Conservation (phyloP, 2,113 vertebrate genomes). For the Cromileptes altivelis region DNA sequence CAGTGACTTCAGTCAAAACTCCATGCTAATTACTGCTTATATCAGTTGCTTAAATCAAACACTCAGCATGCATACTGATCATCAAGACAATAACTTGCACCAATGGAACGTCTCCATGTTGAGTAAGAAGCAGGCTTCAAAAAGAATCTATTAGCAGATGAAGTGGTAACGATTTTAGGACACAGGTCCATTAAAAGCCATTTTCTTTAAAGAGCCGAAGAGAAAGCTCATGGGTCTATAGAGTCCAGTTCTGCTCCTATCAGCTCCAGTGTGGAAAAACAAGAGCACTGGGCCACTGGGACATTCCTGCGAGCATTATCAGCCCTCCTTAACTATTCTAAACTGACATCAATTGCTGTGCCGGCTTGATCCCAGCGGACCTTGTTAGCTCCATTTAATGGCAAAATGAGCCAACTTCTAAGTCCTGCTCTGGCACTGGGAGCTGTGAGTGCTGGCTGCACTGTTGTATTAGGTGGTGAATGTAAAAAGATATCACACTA, state of each 20-base stretch:
- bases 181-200: slow-evolving; percentile 66
- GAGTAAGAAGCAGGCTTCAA: slow-evolving; percentile 60
- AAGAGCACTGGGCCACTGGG: slow-evolving; percentile 68
- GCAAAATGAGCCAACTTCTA: slow-evolving; percentile 73
- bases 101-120: slow-evolving; percentile 26
- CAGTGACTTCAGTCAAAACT: slow-evolving; percentile 15
- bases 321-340: slow-evolving; percentile 76
- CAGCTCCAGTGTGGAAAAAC: slow-evolving; percentile 53
- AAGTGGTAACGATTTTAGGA: slow-evolving; percentile 69
- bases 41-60: slow-evolving; percentile 48
- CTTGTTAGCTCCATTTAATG: slow-evolving; percentile 81
- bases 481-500: slow-evolving; percentile 68
- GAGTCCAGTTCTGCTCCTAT: slow-evolving; percentile 65
- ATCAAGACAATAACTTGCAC: slow-evolving; percentile 41
- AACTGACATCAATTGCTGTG: slow-evolving; percentile 76
- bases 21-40: slow-evolving; percentile 24
- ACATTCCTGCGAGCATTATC: slow-evolving; percentile 70
- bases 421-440: slow-evolving; percentile 60
- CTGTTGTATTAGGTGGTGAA: slow-evolving; percentile 55
- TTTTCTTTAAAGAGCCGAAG: slow-evolving; percentile 59
- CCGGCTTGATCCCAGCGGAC: slow-evolving; percentile 74
- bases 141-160: slow-evolving; percentile 67
- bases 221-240: slow-evolving; percentile 48
- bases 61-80: slow-evolving; percentile 27
- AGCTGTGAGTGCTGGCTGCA: slow-evolving; percentile 56